Percentiles rank a stretch among this genome's conserved stretches.
Conservation (phyloP, 2,113 vertebrate genomes). For the Crocuta crocuta region DNA sequence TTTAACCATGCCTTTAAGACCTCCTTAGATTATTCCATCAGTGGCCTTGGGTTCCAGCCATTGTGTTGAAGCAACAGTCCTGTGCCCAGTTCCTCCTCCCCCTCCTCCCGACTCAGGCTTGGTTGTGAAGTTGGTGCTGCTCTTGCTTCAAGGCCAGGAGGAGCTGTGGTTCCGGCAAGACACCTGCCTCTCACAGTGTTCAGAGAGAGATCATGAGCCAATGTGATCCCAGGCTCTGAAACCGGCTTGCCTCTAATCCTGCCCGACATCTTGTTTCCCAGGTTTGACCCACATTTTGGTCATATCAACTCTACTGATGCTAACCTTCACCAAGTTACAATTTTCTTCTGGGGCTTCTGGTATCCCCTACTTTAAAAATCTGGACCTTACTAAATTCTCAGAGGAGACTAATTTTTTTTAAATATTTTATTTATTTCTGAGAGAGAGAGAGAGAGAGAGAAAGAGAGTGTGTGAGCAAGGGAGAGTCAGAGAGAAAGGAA, state of each 20-base stretch:
- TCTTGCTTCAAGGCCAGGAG: neutral
- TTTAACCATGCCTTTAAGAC: neutral
- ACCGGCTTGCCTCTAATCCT: neutral
- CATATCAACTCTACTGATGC: neutral
- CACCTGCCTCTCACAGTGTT: neutral
- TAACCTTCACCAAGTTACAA: neutral
- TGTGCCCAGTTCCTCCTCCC: rapidly evolving
- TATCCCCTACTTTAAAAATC: neutral
- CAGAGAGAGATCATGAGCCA: neutral
- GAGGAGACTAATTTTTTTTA: neutral
- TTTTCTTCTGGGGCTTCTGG: neutral
- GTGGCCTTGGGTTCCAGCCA: neutral
- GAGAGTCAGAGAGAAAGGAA: no score
- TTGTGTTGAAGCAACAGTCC: neutral
- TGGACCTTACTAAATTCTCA: neutral
- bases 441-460: no score
- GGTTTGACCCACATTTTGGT: neutral
- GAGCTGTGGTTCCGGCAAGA: neutral
- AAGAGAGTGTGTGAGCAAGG: no score
- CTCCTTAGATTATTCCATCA: neutral
- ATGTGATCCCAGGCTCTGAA: neutral
- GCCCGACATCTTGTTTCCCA: neutral
- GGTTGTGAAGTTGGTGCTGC: neutral
- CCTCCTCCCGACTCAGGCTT: neutral
- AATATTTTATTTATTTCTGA: no score